Evolutionary conservation across 1,140 invertebrate genomes (phyloP).

Genomic region (Penaeus indicus): DNA sequence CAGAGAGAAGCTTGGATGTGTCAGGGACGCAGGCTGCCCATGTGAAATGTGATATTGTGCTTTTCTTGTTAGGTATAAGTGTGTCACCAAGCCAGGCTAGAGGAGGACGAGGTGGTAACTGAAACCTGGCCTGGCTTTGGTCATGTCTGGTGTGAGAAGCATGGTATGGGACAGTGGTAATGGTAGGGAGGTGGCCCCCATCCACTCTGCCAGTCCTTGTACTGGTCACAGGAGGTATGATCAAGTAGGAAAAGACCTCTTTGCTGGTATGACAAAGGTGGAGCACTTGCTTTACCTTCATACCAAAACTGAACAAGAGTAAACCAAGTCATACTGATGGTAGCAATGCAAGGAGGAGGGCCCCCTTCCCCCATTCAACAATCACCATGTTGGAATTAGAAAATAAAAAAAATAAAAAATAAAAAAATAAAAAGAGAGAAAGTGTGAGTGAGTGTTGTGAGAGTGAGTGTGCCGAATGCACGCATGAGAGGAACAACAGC

Average conservation of each 20-base stretch:
- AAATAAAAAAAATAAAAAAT: too few species aligned
- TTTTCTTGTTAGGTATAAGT: constrained; percentile 61
- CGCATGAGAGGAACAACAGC: constrained; percentile 43
- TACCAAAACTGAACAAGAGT: too few species aligned
- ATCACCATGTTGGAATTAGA: background rate
- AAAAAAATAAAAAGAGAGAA: too few species aligned
- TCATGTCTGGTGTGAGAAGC: constrained; percentile 39
- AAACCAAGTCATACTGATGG: too few species aligned
- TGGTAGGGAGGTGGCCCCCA: constrained; percentile 35
- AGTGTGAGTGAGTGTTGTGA: too few species aligned
- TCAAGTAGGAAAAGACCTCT: too few species aligned
- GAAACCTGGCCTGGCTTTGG: constrained; percentile 34
- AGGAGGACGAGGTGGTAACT: constrained; percentile 20
- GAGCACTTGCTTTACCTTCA: too few species aligned
- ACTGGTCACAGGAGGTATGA: too few species aligned
- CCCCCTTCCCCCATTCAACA: constrained; percentile 23
- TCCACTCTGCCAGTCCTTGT: background rate
- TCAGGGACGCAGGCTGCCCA: constrained; percentile 55
- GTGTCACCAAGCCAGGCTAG: constrained; percentile 24
- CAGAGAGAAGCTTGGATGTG: constrained; percentile 42
- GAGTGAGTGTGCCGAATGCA: constrained; percentile 23
- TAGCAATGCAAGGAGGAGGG: constrained; percentile 42
- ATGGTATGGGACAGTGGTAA: constrained; percentile 45
- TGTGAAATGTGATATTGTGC: constrained; percentile 62
- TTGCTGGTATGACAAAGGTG: too few species aligned